Evolutionary conservation across 2,797 vertebrate genomes (phyloP).

Genomic region (Pipistrellus nathusii): DNA sequence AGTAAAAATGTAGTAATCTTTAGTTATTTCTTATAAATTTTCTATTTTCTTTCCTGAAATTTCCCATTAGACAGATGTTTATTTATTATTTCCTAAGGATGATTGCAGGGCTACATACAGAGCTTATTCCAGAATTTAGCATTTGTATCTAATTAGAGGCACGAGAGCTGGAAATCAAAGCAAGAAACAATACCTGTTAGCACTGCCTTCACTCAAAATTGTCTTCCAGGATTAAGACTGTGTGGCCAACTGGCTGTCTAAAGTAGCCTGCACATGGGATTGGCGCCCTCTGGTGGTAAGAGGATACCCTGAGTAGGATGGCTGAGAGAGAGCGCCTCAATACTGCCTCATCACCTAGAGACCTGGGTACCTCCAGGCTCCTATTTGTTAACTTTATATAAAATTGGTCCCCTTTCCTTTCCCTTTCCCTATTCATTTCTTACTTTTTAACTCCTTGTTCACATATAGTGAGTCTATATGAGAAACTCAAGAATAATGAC

Average conservation of each 20-base stretch:
- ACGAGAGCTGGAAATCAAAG: neutral
- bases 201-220: neutral
- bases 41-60: neutral
- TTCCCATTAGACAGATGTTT: neutral
- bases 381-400: neutral
- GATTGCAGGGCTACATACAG: neutral
- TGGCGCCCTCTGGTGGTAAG: constrained; percentile 52
- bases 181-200: neutral
- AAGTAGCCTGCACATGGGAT: neutral
- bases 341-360: neutral
- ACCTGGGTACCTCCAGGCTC: neutral
- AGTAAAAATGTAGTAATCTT: neutral
- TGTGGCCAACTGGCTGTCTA: neutral
- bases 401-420: neutral
- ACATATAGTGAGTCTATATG: neutral
- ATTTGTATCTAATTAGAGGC: neutral
- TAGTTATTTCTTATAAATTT: constrained; percentile 27
- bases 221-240: neutral
- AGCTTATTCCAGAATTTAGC: neutral
- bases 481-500: neutral
- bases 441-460: constrained; percentile 2
- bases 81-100: neutral
- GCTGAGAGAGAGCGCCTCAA: neutral
- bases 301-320: neutral
- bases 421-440: neutral